These are phyloP conservation scores for Calcarius lapponicus DNA, from an alignment of 2,797 vertebrate species.

Conservation along the genomic window DNA sequence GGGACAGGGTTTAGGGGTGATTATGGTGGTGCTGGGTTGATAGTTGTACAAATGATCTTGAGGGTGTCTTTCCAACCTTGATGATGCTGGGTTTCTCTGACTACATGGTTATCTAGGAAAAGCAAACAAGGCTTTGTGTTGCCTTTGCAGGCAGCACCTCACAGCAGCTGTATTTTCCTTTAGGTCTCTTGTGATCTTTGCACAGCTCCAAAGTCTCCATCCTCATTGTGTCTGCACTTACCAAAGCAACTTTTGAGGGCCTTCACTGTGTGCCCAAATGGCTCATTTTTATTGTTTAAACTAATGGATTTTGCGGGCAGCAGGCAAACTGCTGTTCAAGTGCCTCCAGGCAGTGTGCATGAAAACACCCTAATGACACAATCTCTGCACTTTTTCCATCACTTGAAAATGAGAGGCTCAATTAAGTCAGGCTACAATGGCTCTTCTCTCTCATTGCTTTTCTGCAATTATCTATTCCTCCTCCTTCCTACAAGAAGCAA, in stretches of 20 bases:
- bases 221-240: constrained; percentile 3
- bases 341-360: constrained; percentile 5
- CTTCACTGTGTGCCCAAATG: background rate
- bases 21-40: background rate
- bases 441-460: background rate
- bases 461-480: background rate
- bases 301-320: constrained; percentile 47
- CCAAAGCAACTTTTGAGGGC: constrained; percentile 22
- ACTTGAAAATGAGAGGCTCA: background rate
- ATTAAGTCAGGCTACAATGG: background rate
- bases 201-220: background rate
- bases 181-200: background rate
- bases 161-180: background rate
- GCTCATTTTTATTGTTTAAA: constrained; percentile 58
- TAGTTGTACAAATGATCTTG: background rate
- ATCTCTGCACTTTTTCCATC: background rate
- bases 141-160: background rate
- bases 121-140: background rate
- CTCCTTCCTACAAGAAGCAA: background rate
- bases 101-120: background rate
- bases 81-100: background rate
- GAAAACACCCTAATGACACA: constrained; percentile 35
- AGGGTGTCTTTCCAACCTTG: background rate
- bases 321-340: constrained; percentile 53
- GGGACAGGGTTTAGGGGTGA: background rate